Conservation (phyloP, 2,797 vertebrate genomes). For the Dryobates pubescens region DNA sequence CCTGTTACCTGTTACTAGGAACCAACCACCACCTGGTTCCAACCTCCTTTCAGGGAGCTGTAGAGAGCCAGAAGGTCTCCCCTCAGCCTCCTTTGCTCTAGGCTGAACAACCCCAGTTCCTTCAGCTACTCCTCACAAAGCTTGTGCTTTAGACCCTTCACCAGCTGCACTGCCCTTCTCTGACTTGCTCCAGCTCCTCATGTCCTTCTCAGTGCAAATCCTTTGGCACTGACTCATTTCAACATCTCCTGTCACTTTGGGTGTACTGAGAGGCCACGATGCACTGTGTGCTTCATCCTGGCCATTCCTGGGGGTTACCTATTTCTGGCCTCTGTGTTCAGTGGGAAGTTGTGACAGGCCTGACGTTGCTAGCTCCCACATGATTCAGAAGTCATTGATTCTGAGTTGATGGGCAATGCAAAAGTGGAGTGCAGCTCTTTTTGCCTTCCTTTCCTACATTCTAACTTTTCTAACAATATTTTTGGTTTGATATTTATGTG, state of each 20-base stretch:
- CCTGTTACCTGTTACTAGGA: no score
- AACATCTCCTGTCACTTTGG: not conserved
- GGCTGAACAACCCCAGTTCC: no score
- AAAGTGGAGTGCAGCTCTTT: not conserved
- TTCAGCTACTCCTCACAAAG: no score
- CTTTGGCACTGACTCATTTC: not conserved
- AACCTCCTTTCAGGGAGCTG: no score
- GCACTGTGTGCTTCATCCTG: not conserved
- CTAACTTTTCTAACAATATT: not conserved
- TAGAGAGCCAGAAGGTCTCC: no score
- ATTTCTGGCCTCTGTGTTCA: not conserved
- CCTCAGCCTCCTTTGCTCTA: no score
- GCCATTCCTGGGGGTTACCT: not conserved
- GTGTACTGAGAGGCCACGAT: not conserved
- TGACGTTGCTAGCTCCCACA: not conserved
- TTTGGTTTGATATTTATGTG: not conserved
- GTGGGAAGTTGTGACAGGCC: not conserved
- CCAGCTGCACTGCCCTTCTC: no score
- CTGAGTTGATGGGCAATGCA: not conserved
- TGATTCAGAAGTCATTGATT: not conserved
- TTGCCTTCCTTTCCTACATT: not conserved
- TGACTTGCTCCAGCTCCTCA: no score
- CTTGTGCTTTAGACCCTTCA: no score
- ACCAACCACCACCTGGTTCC: no score
- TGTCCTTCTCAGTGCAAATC: not conserved